Evolutionary conservation across 2,113 vertebrate species (phyloP), one percentile per base, ranked within the genome.

Genomic region (Fulmarus glacialis): DNA sequence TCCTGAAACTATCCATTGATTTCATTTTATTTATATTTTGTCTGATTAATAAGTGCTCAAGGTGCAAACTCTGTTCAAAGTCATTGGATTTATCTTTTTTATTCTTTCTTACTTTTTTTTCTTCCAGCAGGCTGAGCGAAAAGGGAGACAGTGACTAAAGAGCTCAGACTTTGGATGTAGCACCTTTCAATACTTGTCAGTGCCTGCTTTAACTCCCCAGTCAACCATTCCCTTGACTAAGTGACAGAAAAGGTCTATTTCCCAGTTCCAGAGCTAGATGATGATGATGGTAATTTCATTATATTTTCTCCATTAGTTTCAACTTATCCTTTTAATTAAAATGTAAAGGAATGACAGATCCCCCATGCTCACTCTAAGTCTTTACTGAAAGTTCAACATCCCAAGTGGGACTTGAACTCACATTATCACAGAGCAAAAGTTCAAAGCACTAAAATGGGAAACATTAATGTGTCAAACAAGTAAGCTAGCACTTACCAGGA

Each of bases 401-500:
- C 79, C 86, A 85, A 94, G 64, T 93, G 93, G 87, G 91, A 82
- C 27, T 32, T 95, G 91, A 96, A 97, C 96, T 95, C 73, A 27
- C 85, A 94, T 95, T 92, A 92, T 93, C 79, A 89, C 55, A 64
- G 82, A 97, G 75, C 85, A 95, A 95, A 98, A 98, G 97, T 98
- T 98, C 97, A 97, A 94, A 93, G 94, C 93, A 91, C 93, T 98
- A 97, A 98, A 98, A 90, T 8, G 86, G 71, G 83, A 94, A 88
- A 78, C 95, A 95, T 96, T 98, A 97, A 95, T 18, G 74, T 75
- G 89, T 96, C 78, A 96, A 97, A 94, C 74, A 93, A 95, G 96
- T 90, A 82, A 91, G 93, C 15, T 52, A 94, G 95, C 98, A 97
- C 97, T 98, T 96, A 95, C 92, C 36, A 86, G 91, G 97, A 98